phyloP scores from a whole-genome alignment of 2,113 vertebrate species.

The Megaceryle torquata region DNA sequence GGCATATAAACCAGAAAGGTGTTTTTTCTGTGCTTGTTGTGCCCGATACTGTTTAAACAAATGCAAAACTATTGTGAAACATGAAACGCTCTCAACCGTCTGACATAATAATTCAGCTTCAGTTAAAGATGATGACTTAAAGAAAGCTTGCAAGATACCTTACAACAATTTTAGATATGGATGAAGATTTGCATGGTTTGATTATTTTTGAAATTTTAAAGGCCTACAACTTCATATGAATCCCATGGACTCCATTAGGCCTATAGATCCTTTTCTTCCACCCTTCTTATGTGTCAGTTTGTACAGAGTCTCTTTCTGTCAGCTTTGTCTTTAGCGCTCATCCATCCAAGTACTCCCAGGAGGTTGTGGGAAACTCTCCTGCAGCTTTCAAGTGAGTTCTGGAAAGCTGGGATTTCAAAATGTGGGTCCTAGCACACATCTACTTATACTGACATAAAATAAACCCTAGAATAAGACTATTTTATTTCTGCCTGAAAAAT shows the following conservation, averaged over 20 bases:
- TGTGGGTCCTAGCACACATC: background rate
- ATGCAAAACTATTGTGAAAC: background rate
- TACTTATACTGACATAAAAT: background rate
- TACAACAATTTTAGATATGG: background rate
- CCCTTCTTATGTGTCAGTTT: background rate
- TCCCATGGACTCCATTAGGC: background rate
- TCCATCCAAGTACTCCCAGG: background rate
- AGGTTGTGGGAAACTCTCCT: background rate
- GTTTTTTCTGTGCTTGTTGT: background rate
- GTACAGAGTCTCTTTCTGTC: background rate
- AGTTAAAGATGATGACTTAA: background rate
- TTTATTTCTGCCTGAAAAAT: background rate
- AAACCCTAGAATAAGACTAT: background rate
- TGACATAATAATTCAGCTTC: slow-evolving; percentile 20
- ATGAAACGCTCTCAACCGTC: background rate
- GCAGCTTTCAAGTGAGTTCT: background rate
- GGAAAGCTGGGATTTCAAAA: background rate
- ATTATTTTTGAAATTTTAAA: background rate
- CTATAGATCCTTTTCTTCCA: background rate
- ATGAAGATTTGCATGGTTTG: background rate
- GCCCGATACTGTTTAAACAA: background rate
- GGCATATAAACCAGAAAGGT: background rate
- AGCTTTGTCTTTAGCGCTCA: background rate
- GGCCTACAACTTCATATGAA: background rate
- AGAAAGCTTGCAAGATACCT: background rate